Percentiles rank a stretch among this genome's conserved stretches.
Evolutionary conservation across 2,113 vertebrate genomes (phyloP).

Genomic region (Otis tarda): DNA sequence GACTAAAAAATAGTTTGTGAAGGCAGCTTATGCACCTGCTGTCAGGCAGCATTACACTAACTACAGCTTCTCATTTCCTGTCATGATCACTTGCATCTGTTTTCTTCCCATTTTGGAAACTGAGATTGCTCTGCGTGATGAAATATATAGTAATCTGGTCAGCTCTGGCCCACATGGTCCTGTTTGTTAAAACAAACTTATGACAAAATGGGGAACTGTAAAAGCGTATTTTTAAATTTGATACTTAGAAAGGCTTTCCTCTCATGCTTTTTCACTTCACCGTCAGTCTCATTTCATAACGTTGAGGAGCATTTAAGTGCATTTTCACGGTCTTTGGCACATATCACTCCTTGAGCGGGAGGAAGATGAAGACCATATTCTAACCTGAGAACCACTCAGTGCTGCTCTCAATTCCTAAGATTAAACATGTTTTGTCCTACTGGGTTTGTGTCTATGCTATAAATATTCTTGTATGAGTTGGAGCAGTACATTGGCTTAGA

Average conservation of each 20-base stretch:
- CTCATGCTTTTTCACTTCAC: background rate
- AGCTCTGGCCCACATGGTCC: background rate
- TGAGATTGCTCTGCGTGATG: background rate
- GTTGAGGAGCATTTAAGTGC: background rate
- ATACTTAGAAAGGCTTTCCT: background rate
- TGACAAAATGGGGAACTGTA: background rate
- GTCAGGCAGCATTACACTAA: conserved; percentile 1
- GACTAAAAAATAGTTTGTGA: background rate
- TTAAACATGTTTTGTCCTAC: background rate
- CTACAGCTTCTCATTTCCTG: conserved; percentile 26
- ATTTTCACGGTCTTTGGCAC: background rate
- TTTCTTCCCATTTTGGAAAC: conserved; percentile 14
- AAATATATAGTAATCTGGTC: background rate
- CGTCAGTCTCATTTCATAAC: background rate
- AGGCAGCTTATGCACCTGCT: conserved; percentile 26
- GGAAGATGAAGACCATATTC: background rate
- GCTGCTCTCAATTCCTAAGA: background rate
- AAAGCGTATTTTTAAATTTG: background rate
- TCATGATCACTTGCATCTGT: conserved; percentile 30
- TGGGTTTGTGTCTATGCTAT: background rate
- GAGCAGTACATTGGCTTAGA: background rate
- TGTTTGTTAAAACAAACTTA: background rate
- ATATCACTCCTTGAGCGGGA: background rate
- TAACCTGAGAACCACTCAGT: background rate
- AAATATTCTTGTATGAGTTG: background rate